Conservation (phyloP, 1,140 invertebrate genomes). For the Leptoteleia sp. region DNA sequence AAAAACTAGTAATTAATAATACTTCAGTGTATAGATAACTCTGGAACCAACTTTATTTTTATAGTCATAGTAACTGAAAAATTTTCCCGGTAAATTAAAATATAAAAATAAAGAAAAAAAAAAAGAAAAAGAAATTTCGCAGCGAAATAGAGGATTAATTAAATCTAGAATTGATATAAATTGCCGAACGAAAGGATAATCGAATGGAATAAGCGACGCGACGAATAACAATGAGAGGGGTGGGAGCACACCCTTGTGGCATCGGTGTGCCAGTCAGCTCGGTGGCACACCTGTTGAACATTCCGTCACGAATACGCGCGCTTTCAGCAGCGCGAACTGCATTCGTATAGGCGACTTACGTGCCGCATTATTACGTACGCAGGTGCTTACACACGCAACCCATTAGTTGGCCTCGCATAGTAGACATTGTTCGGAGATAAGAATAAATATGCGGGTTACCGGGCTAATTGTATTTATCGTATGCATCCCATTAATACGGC, state of each 20-base stretch:
- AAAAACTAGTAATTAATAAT: too few species aligned
- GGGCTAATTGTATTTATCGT: slow-evolving; percentile 50
- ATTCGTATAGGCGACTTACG: slow-evolving; percentile 65
- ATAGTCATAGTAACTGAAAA: too few species aligned
- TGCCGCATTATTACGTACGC: slow-evolving; percentile 57
- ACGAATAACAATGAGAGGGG: slow-evolving; percentile 12
- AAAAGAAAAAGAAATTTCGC: too few species aligned
- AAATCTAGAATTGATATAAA: too few species aligned
- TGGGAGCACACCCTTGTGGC: slow-evolving; percentile 50
- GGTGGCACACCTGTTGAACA: slow-evolving; percentile 78
- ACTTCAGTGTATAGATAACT: too few species aligned
- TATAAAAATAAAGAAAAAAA: too few species aligned
- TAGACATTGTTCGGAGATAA: slow-evolving; percentile 57
- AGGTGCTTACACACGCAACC: slow-evolving; percentile 49
- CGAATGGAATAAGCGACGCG: slow-evolving; percentile 2
- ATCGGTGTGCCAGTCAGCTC: slow-evolving; percentile 29
- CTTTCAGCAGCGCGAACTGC: slow-evolving; percentile 39
- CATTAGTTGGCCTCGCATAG: slow-evolving; percentile 46
- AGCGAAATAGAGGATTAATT: too few species aligned
- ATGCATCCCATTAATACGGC: slow-evolving; percentile 16
- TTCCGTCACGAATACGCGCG: slow-evolving; percentile 72
- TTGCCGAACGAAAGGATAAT: slow-evolving; percentile 1
- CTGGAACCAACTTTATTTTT: too few species aligned
- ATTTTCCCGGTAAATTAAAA: too few species aligned
- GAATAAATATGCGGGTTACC: slow-evolving; percentile 58